Base-by-base conservation (phyloP, 2,797 vertebrate species). In the Sarcophilus harrisii region DNA sequence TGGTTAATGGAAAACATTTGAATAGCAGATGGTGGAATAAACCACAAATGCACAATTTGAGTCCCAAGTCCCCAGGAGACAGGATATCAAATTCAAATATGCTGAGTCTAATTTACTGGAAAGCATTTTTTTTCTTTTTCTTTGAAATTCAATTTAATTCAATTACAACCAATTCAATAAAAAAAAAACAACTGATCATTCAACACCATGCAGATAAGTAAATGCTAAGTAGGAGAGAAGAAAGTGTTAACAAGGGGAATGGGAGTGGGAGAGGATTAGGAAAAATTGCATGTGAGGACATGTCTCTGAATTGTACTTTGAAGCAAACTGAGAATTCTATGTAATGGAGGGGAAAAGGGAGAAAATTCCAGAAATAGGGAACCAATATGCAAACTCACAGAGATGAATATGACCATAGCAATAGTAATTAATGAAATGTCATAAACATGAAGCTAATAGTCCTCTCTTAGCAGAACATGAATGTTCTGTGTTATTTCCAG, bases 21-120 rank as follows among this genome's bases (percentile, higher is more conserved):
- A 97, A 97, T 90, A 98, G 66, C 97, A 98, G 97, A 97, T 97
- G 94, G 95, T 96, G 32, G 89, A 81, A 95, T 95, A 97, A 98
- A 94, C 93, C 57, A 94, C 73, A 96, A 97, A 94, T 92, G 57
- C 87, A 96, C 96, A 98, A 96, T 73, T 95, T 58, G 0, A 96
- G 90, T 96, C 96, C 94, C 58, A 96, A 92, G 96, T 92, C 24
- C 55, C 49, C 91, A 93, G 93, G 97, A 98, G 96, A 97, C 2
- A 96, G 6, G 94, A 93, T 95, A 95, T 97, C 95, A 96, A 49
- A 95, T 32, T 94, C 62, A 89, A 97, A 91, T 0, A 18, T 95
- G 73, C 4, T 94, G 29, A 54, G 95, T 95, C 96, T 97, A 94
- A 95, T 97, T 97, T 98, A 58, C 73, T 94, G 38, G 93, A 96